Evolutionary conservation across 2,888 invertebrate species (phyloP).

Genomic region (Melieria crassipennis): DNA sequence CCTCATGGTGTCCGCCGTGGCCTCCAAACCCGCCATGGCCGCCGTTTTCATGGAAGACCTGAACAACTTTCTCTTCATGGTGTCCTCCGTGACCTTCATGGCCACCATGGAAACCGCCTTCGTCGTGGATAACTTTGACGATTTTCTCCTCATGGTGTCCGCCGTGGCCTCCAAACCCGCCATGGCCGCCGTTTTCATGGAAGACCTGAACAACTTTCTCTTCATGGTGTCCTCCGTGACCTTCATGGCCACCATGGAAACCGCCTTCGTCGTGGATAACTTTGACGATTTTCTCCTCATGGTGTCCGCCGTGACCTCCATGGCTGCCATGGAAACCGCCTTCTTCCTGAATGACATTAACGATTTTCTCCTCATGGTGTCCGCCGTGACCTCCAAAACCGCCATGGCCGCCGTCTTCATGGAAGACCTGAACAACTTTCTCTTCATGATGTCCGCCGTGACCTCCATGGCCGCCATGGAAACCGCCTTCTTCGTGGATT

Average conservation of each 20-base stretch:
- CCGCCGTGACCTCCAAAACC: slow-evolving; percentile 1
- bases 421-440: slow-evolving; percentile 29
- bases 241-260: slow-evolving; percentile 32
- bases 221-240: slow-evolving; percentile 44
- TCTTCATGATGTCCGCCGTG: slow-evolving; percentile 25
- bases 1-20: slow-evolving; percentile 41
- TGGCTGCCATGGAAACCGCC: slow-evolving; percentile 9
- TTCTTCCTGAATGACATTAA: slow-evolving; percentile 37
- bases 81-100: slow-evolving; percentile 10
- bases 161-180: slow-evolving; percentile 33
- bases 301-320: slow-evolving; percentile 19
- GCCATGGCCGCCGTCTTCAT: slow-evolving; percentile 16
- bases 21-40: slow-evolving; percentile 43
- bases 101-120: slow-evolving; percentile 15
- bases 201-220: slow-evolving; percentile 53
- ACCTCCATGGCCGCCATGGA: slow-evolving; percentile 6
- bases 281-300: slow-evolving; percentile 46
- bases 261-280: slow-evolving; percentile 43
- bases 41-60: slow-evolving; percentile 16
- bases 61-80: not conserved
- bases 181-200: slow-evolving; percentile 45
- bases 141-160: slow-evolving; percentile 41
- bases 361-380: slow-evolving; percentile 28
- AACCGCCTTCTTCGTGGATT: slow-evolving; percentile 28
- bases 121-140: slow-evolving; percentile 43